Evolutionary conservation across 2,113 vertebrate genomes (phyloP).

Genomic region (Pterophyllum scalare): DNA sequence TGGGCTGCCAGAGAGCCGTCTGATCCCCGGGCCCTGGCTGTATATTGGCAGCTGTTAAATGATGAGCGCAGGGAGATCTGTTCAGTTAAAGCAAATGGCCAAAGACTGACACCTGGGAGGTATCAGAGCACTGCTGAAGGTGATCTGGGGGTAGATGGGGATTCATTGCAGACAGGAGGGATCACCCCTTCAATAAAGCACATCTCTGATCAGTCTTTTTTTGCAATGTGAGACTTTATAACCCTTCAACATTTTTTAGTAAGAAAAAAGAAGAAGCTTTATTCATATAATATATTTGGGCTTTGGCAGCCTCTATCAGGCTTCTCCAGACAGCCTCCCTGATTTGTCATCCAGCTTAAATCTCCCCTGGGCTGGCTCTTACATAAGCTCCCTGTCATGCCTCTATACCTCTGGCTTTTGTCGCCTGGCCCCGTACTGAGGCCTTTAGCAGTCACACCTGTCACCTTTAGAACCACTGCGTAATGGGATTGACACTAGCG

Average conservation of each 20-base stretch:
- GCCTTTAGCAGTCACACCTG: constrained; percentile 51
- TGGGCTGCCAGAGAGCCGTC: constrained; percentile 77
- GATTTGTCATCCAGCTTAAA: constrained; percentile 21
- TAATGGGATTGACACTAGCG: constrained; percentile 63
- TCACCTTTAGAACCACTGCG: constrained; percentile 35
- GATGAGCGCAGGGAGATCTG: constrained; percentile 69
- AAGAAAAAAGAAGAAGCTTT: neutral
- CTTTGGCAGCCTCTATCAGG: neutral
- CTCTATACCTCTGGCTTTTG: neutral
- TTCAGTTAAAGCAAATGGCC: constrained; percentile 82
- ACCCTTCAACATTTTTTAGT: neutral
- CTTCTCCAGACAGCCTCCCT: neutral
- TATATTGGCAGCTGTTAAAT: constrained; percentile 87
- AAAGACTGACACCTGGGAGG: constrained; percentile 69
- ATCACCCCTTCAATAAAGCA: neutral
- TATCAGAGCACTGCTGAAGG: constrained; percentile 25
- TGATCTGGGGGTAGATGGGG: constrained; percentile 14
- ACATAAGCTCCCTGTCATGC: constrained; percentile 2
- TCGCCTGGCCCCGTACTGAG: neutral
- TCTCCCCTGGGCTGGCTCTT: constrained; percentile 19
- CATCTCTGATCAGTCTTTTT: neutral
- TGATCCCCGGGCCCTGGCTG: constrained; percentile 80
- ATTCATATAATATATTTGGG: neutral
- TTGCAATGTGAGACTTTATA: neutral
- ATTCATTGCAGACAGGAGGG: neutral